Conservation (phyloP, 2,888 invertebrate genomes). For the Cantharis nigra region DNA sequence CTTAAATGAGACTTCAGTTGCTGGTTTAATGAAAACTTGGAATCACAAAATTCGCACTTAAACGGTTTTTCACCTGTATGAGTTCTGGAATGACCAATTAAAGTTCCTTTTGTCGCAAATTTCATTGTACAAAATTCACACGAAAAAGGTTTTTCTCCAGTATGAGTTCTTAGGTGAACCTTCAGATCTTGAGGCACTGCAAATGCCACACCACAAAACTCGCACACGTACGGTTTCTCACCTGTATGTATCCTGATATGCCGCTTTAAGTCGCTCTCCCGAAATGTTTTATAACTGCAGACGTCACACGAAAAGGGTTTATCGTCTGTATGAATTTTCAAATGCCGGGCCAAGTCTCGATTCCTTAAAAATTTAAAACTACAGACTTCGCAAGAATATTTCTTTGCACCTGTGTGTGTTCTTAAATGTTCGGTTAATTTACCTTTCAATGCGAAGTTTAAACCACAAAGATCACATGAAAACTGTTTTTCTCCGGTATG, state of each 20-base stretch:
- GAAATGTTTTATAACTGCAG: not conserved
- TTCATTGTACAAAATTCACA: not conserved
- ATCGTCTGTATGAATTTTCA: not conserved
- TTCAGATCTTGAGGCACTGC: not conserved
- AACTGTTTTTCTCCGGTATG: not conserved
- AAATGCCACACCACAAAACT: not conserved
- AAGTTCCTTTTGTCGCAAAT: not conserved
- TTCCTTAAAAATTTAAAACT: not conserved
- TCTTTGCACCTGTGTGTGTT: not conserved
- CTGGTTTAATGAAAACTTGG: not conserved
- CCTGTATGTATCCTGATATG: not conserved
- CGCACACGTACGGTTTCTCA: not conserved
- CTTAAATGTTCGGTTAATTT: not conserved
- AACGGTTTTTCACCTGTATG: not conserved
- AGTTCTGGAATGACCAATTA: not conserved
- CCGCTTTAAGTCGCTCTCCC: not conserved
- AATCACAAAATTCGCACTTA: not conserved
- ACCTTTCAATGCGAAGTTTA: not conserved
- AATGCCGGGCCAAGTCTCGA: not conserved
- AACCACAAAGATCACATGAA: not conserved
- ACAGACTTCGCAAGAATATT: not conserved
- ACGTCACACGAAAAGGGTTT: not conserved
- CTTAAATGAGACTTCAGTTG: not conserved
- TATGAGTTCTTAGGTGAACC: not conserved
- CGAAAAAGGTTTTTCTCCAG: not conserved